Percentiles rank a stretch among this genome's conserved stretches.
phyloP scores from a whole-genome alignment of 2,113 vertebrate species.

The Ptilorrhoa leucosticta region DNA sequence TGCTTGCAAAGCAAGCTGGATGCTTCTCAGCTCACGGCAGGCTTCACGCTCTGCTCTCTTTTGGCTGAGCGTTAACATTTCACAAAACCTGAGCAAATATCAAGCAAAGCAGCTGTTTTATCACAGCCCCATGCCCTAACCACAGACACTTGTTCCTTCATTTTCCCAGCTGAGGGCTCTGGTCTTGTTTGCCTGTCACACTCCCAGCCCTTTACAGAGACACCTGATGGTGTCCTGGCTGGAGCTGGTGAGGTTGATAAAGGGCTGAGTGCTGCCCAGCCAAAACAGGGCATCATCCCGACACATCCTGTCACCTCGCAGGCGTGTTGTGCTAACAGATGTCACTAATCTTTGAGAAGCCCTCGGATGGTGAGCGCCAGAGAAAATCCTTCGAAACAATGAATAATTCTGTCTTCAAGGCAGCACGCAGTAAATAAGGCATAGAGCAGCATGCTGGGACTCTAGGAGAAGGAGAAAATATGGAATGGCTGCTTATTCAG shows the following conservation, averaged over 20 bases:
- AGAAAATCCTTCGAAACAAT: neutral
- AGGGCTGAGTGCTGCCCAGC: neutral
- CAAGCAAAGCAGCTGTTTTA: neutral
- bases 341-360: neutral
- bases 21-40: neutral
- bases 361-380: neutral
- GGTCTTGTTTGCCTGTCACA: rapidly evolving
- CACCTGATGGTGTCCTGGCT: neutral
- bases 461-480: neutral
- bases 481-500: neutral
- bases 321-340: neutral
- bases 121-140: neutral
- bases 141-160: neutral
- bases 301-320: neutral
- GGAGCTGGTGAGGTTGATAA: neutral
- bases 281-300: neutral
- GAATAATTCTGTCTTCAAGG: neutral
- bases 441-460: neutral
- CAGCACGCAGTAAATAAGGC: neutral
- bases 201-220: neutral
- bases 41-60: neutral
- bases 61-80: neutral
- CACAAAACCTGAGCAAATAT: neutral
- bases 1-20: neutral
- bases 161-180: neutral